Base-by-base conservation (phyloP, 1,140 invertebrate genomes). In the Drosophila ercepeae region DNA sequence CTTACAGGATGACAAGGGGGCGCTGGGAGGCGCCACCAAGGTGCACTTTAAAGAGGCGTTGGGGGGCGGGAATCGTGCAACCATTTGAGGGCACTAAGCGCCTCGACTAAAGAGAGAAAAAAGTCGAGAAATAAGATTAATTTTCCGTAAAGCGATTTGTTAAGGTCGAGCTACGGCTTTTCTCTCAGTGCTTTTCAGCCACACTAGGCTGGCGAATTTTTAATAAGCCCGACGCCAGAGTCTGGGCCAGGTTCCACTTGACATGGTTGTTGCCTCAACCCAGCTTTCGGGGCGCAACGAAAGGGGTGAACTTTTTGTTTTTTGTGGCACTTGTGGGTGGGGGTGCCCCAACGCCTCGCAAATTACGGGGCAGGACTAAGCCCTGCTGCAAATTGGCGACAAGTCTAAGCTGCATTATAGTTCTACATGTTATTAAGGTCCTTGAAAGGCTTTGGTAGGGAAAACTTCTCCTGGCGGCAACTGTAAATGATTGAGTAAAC, bases 201-300 rank as follows among this genome's bases (percentile, higher is more conserved):
- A 6, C 14, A 7, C 9, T 2, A 55, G 52, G 16, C 8, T 19
- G 5, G 53, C 6, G 21, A 55, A 23, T 55, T 75, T 78, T 78
- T 79, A 78, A 82, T 83, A 82, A 82, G 63, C 78, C 76, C 51
- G 46, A 72, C 52, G 68, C 61, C 7, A 14, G 39, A 55, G 72
- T 76, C 75, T 51, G 75, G 45, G 67, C 16, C 53, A 27, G 65
- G 55, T 57, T 42, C n/a, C 70, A 83, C 78, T 83, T 83, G 78
- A 83, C 78, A 83, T 71, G 53, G 64, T 83, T 83, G 25, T 18
- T 42, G n/a, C n/a, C n/a, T n/a, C n/a, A n/a, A n/a, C n/a, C 16
- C 36, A 21, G 2, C 5, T 39, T 4, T 32, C 27, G 60, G 23
- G 44, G 46, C 54, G 48, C 25, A 53, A 41, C 53, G 58, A 64